phyloP scores from a whole-genome alignment of 2,797 vertebrate species.

The Nothura maculosa region DNA sequence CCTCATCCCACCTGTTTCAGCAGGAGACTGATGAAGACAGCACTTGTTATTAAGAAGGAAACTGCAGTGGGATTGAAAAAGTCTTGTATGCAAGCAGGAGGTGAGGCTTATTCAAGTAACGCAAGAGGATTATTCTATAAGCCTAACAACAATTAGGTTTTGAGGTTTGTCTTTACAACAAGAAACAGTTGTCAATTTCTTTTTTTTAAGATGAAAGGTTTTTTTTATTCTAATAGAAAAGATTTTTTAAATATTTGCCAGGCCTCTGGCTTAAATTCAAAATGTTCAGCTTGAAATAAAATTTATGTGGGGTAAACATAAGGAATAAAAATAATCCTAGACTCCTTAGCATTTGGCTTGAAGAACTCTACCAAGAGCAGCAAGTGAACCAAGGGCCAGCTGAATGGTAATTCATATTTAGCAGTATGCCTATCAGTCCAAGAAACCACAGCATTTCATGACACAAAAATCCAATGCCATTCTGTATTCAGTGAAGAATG shows the following conservation, averaged over 20 bases:
- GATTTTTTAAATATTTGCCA: not conserved
- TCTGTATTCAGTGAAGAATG: not conserved
- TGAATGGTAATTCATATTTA: not conserved
- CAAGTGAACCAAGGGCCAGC: not conserved
- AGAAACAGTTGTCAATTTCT: not conserved
- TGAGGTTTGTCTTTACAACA: not conserved
- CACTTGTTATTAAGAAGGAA: not conserved
- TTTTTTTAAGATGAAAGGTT: not conserved
- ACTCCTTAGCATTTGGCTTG: not conserved
- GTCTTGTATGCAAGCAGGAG: not conserved
- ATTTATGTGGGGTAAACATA: accelerated
- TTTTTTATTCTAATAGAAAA: not conserved
- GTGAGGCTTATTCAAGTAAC: not conserved
- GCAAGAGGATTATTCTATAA: not conserved
- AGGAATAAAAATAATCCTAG: not conserved
- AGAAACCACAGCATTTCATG: not conserved
- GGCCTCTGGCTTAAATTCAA: not conserved
- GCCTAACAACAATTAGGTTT: not conserved
- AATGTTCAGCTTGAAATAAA: not conserved
- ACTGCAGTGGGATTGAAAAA: not conserved
- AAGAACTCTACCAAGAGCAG: not conserved
- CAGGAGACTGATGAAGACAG: not conserved
- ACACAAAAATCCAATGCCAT: not conserved
- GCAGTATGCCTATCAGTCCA: not conserved
- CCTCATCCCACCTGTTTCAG: not conserved